Conservation (phyloP, 64 coral and sea anemone species). For the Exaiptasia diaphana region DNA sequence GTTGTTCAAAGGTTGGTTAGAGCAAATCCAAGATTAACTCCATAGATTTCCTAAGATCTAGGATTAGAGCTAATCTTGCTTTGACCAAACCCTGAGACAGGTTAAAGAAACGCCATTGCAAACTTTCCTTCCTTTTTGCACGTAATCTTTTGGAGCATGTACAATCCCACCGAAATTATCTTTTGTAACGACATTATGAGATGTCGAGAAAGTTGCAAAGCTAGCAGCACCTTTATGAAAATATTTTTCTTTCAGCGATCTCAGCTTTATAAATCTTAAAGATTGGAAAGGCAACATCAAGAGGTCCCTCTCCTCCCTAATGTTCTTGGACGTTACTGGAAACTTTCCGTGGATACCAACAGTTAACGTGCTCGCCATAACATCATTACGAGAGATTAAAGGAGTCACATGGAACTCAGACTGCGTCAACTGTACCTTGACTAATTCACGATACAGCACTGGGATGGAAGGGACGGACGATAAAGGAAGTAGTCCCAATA, state of each 20-base stretch:
- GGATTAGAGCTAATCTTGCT: not conserved
- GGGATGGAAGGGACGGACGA: not conserved
- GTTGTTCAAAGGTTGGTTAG: no score
- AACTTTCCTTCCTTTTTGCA: not conserved
- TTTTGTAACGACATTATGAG: not conserved
- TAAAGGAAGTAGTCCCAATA: not conserved
- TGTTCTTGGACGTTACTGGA: constrained; percentile 8
- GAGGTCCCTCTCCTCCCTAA: constrained; percentile 9
- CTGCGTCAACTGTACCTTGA: constrained; percentile 25
- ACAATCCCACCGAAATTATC: not conserved
- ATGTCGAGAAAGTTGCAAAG: not conserved
- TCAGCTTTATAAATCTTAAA: constrained; percentile 26
- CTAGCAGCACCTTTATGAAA: not conserved
- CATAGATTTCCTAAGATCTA: no score
- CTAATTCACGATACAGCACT: not conserved
- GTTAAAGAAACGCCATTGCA: not conserved
- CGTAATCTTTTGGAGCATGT: not conserved
- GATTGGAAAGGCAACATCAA: constrained; percentile 28
- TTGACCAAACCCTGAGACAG: not conserved
- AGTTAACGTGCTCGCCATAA: constrained; percentile 10
- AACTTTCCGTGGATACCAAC: constrained; percentile 28
- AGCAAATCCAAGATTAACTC: no score
- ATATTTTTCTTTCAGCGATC: constrained; percentile 11
- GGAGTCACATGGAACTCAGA: constrained; percentile 32
- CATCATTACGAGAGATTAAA: not conserved